Evolutionary conservation across 2,888 invertebrate genomes (phyloP), one percentile per base, ranked within the genome.

Genomic region (Platycnemis pennipes): DNA sequence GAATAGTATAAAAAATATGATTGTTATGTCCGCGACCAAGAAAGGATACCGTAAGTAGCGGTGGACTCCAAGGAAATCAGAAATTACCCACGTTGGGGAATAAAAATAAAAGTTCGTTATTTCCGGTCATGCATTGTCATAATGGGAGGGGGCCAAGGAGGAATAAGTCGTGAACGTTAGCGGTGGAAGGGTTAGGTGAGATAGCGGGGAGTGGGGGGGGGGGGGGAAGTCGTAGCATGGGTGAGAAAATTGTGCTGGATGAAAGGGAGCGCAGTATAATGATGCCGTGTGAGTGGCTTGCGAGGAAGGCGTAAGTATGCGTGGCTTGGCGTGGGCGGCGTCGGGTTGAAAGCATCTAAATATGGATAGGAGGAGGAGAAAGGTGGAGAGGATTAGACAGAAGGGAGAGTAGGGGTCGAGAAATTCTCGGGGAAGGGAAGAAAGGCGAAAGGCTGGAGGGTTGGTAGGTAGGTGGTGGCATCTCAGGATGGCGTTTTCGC

Each of bases 251-350:
- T 77, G 77, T 77, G 16, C 77, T 31, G 77, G 77, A 37, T 37
- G 77, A 77, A 77, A 77, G 77, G 37, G 77, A 77, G 77, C 37
- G 37, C 37, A 26, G 77, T 37, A 77, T 77, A 77, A 77, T 77
- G 77, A 77, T 37, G 77, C 77, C 63, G 63, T 63, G 63, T 26
- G 26, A 63, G 63, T 22, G 63, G 63, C n/a, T 63, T 63, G 63
- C 63, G 63, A 63, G 63, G 26, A 63, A n/a, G 26, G 63, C 63
- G 63, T 26, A 63, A 63, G n/a, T 49, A 49, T 46, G 49, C 3
- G 88, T 45, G 88, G 88, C 26, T 7, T 26, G 88, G 88, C 31
- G 88, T 88, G 88, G 88, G 88, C 49, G 49, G 31, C 46, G 49
- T 53, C 42, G 86, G 86, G 42, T 22, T 42, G 42, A 86, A 44